A percentile compares a stretch with the other conserved stretches of the same genome.
These are phyloP conservation scores for Aplochiton taeniatus DNA, from an alignment of 2,797 vertebrate genomes.

Conservation along the genomic window DNA sequence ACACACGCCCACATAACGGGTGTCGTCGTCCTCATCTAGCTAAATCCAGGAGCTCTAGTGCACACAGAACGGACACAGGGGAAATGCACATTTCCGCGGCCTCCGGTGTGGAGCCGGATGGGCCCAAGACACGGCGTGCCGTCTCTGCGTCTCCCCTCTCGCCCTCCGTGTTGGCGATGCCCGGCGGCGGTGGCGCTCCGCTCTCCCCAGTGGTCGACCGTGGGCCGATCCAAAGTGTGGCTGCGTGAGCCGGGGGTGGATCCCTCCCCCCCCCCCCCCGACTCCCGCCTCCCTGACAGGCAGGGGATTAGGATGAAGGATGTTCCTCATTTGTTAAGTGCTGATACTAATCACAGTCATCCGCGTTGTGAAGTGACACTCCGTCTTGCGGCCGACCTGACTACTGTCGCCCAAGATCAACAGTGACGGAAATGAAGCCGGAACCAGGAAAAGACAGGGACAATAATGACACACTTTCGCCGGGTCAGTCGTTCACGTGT, in stretches of 20 bases:
- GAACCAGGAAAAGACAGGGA: slow-evolving; percentile 31
- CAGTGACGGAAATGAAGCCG: slow-evolving; percentile 59
- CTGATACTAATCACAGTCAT: slow-evolving; percentile 64
- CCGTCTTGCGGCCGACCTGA: not conserved
- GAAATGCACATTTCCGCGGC: too few species aligned
- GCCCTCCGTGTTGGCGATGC: too few species aligned
- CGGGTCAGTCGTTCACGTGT: slow-evolving; percentile 38
- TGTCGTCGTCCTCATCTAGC: too few species aligned
- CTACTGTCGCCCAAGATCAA: slow-evolving; percentile 41
- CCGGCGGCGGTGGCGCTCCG: slow-evolving; percentile 8
- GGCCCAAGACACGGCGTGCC: too few species aligned
- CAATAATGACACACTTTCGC: slow-evolving; percentile 16
- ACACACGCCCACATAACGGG: not conserved
- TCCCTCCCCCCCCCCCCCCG: slow-evolving; percentile 10
- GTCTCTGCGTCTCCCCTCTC: too few species aligned
- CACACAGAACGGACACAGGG: too few species aligned
- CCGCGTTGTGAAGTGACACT: slow-evolving; percentile 59
- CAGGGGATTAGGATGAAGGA: slow-evolving; percentile 66
- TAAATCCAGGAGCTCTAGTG: too few species aligned
- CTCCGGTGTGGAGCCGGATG: too few species aligned
- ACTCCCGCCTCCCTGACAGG: slow-evolving; percentile 49
- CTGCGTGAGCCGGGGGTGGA: slow-evolving; percentile 7
- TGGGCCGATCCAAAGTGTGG: slow-evolving; percentile 54
- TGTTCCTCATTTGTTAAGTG: slow-evolving; percentile 71
- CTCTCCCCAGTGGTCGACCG: slow-evolving; percentile 48